A percentile compares a stretch with the other conserved stretches of the same genome.
Evolutionary conservation across 1,140 invertebrate genomes (phyloP).

Genomic region (Proales similis): DNA sequence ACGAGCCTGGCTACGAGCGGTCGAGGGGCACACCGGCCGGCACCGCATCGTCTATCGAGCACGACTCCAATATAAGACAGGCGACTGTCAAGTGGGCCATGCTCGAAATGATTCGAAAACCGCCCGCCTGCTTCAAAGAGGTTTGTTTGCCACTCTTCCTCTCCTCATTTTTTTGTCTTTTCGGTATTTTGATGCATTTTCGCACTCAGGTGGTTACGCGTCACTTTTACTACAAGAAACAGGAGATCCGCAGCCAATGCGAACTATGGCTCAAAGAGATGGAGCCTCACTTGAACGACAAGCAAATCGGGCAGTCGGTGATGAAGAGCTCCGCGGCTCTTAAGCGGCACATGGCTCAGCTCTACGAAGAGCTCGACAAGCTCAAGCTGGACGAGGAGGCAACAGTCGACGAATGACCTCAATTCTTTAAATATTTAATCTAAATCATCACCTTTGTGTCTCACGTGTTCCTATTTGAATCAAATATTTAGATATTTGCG

Average conservation of each 20-base stretch:
- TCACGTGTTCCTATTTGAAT: too few species aligned
- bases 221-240: conserved; percentile 37
- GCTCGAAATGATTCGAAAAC: conserved; percentile 81
- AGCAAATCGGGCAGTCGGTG: conserved; percentile 32
- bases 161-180: conserved; percentile 20
- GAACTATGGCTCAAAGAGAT: conserved; percentile 36
- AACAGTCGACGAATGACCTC: conserved; percentile 13
- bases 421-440: too few species aligned
- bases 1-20: conserved; percentile 92
- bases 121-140: conserved; percentile 79
- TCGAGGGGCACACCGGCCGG: conserved; percentile 78
- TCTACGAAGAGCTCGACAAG: conserved; percentile 19
- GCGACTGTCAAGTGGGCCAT: conserved; percentile 91
- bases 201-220: neutral
- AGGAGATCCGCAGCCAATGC: conserved; percentile 35
- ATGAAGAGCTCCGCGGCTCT: conserved; percentile 17
- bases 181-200: neutral
- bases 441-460: too few species aligned
- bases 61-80: conserved; percentile 90
- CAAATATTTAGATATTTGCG: too few species aligned
- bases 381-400: conserved; percentile 20
- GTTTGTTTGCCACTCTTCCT: conserved; percentile 53
- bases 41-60: conserved; percentile 73
- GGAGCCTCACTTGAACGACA: conserved; percentile 32
- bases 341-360: conserved; percentile 30